Percentiles rank a stretch among this genome's conserved stretches.
These are phyloP conservation scores for Hydra vulgaris DNA, from an alignment of 30 jellyfish, hydroid and myxozoan species.

Conservation along the genomic window DNA sequence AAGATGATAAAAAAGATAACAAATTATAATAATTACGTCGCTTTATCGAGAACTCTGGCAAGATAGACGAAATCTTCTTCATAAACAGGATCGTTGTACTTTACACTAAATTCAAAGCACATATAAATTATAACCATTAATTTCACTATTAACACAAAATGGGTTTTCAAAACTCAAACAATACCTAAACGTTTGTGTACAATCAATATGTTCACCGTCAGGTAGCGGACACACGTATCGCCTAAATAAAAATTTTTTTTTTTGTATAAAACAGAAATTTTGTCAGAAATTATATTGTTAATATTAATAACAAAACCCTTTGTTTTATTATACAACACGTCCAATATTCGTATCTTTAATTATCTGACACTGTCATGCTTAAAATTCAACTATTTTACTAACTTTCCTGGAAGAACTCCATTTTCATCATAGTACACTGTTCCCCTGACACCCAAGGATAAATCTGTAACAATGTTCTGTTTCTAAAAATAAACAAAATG, in stretches of 20 bases:
- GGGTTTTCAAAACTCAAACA: no score
- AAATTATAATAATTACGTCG: constrained; percentile 31
- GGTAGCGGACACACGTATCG: constrained; percentile 17
- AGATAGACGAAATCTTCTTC: constrained; percentile 59
- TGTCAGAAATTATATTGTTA: not conserved
- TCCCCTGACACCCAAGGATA: constrained; percentile 77
- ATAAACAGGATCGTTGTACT: constrained; percentile 64
- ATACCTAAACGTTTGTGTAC: constrained; percentile 21
- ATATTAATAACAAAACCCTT: no score
- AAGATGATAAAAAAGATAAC: no score
- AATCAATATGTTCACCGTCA: constrained; percentile 6
- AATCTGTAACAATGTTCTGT: constrained; percentile 69
- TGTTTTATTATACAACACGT: no score
- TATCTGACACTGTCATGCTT: no score
- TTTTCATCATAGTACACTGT: constrained; percentile 35
- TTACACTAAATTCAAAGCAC: constrained; percentile 37
- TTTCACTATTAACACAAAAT: no score
- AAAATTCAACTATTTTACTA: not conserved
- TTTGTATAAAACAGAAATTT: no score
- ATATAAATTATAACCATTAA: not conserved
- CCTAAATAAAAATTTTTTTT: not conserved
- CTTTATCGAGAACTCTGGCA: constrained; percentile 64
- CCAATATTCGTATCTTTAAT: no score
- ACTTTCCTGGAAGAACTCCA: constrained; percentile 70
- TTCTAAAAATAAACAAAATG: constrained; percentile 34